Conservation (phyloP, 2,113 vertebrate species). For the Vombatus ursinus region DNA sequence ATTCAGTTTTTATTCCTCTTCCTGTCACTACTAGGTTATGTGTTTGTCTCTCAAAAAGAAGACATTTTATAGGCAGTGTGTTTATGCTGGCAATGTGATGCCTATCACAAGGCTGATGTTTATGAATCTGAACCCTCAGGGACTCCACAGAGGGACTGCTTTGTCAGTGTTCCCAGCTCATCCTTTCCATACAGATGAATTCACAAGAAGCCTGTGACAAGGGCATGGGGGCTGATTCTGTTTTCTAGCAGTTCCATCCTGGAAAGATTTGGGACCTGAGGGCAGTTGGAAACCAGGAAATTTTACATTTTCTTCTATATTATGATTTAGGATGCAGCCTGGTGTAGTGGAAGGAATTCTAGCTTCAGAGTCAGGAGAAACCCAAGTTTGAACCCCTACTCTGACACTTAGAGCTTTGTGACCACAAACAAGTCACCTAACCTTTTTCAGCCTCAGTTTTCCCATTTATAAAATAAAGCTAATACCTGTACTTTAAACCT, state of each 20-base stretch:
- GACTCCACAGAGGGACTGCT: constrained; percentile 7
- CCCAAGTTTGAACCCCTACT: background rate
- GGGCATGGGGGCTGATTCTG: background rate
- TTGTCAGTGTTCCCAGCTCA: background rate
- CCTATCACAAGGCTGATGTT: constrained; percentile 36
- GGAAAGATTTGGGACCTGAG: constrained; percentile 28
- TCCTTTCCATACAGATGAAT: background rate
- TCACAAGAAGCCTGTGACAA: background rate
- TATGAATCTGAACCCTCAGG: constrained; percentile 40
- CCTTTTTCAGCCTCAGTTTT: no score
- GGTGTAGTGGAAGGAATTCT: background rate
- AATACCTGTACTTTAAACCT: background rate
- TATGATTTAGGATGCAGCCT: background rate
- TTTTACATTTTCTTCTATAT: background rate
- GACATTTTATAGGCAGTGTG: constrained; percentile 32
- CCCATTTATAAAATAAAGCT: background rate
- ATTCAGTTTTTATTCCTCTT: constrained; percentile 45
- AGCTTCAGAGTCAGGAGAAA: background rate
- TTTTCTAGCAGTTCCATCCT: constrained; percentile 43
- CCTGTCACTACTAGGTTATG: background rate
- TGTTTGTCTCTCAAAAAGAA: constrained; percentile 14
- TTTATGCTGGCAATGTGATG: constrained; percentile 26
- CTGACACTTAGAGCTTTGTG: background rate
- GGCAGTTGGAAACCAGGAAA: background rate
- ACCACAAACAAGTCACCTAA: background rate